Percentiles rank a stretch among this genome's conserved stretches.
Conservation (phyloP, 2,888 invertebrate species). For the Lumbricus terrestris region DNA sequence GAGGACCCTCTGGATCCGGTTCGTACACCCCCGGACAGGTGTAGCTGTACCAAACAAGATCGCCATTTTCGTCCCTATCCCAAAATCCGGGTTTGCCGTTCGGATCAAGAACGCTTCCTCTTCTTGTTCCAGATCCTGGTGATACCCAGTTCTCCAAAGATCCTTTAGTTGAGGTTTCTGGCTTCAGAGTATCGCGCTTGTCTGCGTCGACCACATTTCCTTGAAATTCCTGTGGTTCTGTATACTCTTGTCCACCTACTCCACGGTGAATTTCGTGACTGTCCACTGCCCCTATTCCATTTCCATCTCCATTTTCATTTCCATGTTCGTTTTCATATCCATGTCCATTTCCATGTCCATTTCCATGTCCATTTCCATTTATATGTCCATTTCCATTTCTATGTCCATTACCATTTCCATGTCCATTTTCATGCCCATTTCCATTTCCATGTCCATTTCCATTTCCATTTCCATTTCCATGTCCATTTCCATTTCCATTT, state of each 20-base stretch:
- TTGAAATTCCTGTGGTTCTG: neutral
- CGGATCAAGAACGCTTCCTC: neutral
- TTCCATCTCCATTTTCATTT: no score
- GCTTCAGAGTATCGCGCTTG: neutral
- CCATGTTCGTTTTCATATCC: no score
- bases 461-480: no score
- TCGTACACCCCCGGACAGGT: neutral
- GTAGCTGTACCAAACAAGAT: neutral
- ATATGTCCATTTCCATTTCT: no score
- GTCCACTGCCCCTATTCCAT: neutral
- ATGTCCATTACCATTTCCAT: no score
- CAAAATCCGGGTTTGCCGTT: neutral
- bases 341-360: no score
- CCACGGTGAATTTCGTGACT: neutral
- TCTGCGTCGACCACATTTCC: neutral
- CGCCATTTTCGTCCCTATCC: neutral
- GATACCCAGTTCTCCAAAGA: neutral
- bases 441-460: no score
- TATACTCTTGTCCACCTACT: neutral
- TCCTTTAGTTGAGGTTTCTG: neutral
- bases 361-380: no score
- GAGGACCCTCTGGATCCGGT: neutral
- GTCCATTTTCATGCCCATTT: no score
- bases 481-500: no score
- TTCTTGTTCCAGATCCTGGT: neutral